Evolutionary conservation across 2,113 vertebrate species (phyloP).

Genomic region (Rhinoderma darwinii): DNA sequence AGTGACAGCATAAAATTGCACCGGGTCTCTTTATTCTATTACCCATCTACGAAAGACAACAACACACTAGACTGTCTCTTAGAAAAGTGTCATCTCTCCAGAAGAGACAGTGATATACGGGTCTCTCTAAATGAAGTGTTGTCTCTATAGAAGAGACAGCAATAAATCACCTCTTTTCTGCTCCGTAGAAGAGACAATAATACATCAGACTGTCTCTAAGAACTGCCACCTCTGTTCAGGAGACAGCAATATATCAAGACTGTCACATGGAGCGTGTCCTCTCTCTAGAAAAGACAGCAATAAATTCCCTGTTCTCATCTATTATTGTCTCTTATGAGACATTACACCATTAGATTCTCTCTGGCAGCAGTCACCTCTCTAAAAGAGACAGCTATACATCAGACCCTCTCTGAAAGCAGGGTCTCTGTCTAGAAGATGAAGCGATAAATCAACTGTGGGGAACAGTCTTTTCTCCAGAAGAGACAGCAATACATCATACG

Average conservation of each 20-base stretch:
- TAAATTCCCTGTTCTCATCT: not conserved
- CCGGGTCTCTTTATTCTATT: not conserved
- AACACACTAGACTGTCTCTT: not conserved
- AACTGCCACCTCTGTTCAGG: not conserved
- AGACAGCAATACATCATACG: too few relatives aligned
- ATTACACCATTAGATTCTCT: too few relatives aligned
- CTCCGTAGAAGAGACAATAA: not conserved
- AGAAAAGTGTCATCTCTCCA: not conserved
- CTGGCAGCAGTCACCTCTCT: not conserved
- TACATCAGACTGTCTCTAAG: not conserved
- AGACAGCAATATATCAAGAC: not conserved
- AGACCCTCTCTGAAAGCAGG: too few relatives aligned
- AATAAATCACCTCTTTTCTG: not conserved
- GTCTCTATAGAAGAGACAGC: not conserved
- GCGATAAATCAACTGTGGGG: too few relatives aligned
- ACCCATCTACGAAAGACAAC: not conserved
- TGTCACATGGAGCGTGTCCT: not conserved
- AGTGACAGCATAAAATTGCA: not conserved
- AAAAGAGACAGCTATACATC: not conserved
- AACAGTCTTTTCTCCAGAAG: too few relatives aligned
- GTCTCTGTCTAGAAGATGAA: not conserved
- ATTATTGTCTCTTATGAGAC: not conserved
- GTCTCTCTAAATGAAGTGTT: not conserved
- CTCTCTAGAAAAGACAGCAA: not conserved
- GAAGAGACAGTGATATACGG: not conserved